These are phyloP conservation scores for Catostomus latipinnis DNA, from an alignment of 2,797 vertebrate species.

Conservation along the genomic window DNA sequence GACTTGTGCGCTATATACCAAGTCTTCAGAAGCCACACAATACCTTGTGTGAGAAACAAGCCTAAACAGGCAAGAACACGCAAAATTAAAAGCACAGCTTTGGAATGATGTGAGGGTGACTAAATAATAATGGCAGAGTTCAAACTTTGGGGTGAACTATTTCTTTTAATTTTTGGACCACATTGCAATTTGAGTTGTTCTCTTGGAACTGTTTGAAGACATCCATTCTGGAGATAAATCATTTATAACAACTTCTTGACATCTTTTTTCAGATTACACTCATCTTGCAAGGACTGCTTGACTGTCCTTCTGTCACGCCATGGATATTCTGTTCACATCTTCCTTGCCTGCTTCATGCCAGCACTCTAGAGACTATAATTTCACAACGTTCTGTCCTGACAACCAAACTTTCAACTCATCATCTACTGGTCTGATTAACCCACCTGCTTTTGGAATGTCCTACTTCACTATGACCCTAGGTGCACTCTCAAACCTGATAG, in stretches of 20 bases:
- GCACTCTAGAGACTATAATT: slow-evolving; percentile 48
- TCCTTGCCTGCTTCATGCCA: slow-evolving; percentile 24
- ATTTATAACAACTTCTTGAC: not conserved
- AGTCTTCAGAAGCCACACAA: no score
- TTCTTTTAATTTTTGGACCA: no score
- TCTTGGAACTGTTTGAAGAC: not conserved
- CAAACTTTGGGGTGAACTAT: no score
- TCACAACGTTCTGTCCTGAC: slow-evolving; percentile 27
- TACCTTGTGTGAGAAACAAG: no score
- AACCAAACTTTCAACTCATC: slow-evolving; percentile 53
- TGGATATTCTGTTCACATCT: slow-evolving; percentile 46
- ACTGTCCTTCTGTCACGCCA: slow-evolving; percentile 3
- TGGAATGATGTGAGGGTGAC: no score
- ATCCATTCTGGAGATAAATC: not conserved
- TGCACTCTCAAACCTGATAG: slow-evolving; percentile 73
- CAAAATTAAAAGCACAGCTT: no score
- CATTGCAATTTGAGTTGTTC: not conserved
- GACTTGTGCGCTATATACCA: no score
- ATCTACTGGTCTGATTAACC: not conserved
- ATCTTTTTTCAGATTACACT: slow-evolving; percentile 55
- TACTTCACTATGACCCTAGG: slow-evolving; percentile 78
- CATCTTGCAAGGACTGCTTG: slow-evolving; percentile 44
- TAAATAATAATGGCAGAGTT: no score
- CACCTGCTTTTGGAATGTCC: slow-evolving; percentile 65
- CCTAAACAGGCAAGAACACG: no score